Conservation (phyloP, 2,797 vertebrate species). For the Masticophis lateralis region DNA sequence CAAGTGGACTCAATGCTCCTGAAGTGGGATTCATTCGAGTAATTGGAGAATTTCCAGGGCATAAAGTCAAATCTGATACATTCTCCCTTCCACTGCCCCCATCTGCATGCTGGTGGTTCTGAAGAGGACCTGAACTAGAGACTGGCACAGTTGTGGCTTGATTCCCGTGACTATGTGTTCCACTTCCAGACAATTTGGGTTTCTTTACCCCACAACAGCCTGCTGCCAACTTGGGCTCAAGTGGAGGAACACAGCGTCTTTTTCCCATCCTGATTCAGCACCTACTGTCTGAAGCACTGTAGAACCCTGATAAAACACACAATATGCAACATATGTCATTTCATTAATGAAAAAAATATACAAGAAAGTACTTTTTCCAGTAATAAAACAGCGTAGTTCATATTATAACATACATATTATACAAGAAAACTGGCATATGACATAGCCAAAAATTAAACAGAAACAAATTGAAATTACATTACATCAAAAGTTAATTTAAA, state of each 20-base stretch:
- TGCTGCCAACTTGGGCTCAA: constrained; percentile 83
- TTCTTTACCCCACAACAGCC: constrained; percentile 84
- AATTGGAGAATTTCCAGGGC: constrained; percentile 76
- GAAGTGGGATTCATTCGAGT: constrained; percentile 79
- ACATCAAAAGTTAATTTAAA: not conserved
- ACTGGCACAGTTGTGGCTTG: constrained; percentile 74
- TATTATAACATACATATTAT: not conserved
- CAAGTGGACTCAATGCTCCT: constrained; percentile 79
- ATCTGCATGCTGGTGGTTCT: constrained; percentile 81
- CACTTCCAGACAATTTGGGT: constrained; percentile 79
- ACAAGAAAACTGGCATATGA: not conserved
- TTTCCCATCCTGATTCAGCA: constrained; percentile 82
- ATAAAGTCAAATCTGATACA: constrained; percentile 78
- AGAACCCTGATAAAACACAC: constrained; percentile 69
- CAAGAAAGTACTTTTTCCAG: constrained; percentile 8
- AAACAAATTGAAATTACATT: not conserved
- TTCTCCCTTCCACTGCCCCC: constrained; percentile 78
- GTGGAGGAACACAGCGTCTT: constrained; percentile 82
- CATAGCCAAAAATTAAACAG: not conserved
- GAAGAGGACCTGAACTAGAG: constrained; percentile 80
- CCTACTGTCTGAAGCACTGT: constrained; percentile 70
- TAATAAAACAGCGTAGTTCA: constrained; percentile 16
- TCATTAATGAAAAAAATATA: constrained; percentile 37
- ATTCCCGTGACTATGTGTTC: constrained; percentile 77
- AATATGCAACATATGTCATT: constrained; percentile 32